Evolutionary conservation across 2,797 vertebrate species (phyloP), one percentile per base, ranked within the genome.

Genomic region (Malurus leucopterus): DNA sequence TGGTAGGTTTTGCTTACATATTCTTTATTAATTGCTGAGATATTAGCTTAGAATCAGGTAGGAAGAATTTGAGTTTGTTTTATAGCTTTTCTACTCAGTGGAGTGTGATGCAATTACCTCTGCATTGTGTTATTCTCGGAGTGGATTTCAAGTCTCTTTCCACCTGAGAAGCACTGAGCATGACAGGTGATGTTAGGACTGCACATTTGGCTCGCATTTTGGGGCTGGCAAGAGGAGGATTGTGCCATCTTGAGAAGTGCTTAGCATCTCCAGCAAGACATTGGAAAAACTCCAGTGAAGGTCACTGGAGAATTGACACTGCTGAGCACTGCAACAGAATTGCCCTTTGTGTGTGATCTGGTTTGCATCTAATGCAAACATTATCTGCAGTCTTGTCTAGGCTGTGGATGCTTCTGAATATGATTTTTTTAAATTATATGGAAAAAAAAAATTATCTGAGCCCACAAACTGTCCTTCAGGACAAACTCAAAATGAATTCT

Each of bases 251-350:
- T 51, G 58, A 89, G 88, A 92, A 91, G 70, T 78, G 73, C 90
- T 89, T 86, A 93, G 80, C 70, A 84, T 92, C 70, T 89, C 67
- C 77, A 91, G 73, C 70, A 92, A 86, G 90, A 47, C 26, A 38
- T 34, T 93, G 77, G 88, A 85, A 74, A 64, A 81, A 84, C 20
- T 88, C 73, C 85, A 92, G 47, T 54, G 50, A 61, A 54, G 22
- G 40, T 86, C 54, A 22, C 30, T 34, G 40, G 53, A 83, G 83
- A 68, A 36, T 3, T 61, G 54, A 43, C 57, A 51, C 59, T 78
- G 32, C 44, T 91, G 55, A 90, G 41, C 62, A 30, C 61, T 0
- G 0, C 62, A 62, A 23, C 32, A 32, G 32, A 80, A 62, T 77
- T 71, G 47, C 14, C 23, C 10, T 0, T 68, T 84, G 47, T 0